Evolutionary conservation across 2,113 vertebrate genomes (phyloP).

Genomic region (Sciurus niger): DNA sequence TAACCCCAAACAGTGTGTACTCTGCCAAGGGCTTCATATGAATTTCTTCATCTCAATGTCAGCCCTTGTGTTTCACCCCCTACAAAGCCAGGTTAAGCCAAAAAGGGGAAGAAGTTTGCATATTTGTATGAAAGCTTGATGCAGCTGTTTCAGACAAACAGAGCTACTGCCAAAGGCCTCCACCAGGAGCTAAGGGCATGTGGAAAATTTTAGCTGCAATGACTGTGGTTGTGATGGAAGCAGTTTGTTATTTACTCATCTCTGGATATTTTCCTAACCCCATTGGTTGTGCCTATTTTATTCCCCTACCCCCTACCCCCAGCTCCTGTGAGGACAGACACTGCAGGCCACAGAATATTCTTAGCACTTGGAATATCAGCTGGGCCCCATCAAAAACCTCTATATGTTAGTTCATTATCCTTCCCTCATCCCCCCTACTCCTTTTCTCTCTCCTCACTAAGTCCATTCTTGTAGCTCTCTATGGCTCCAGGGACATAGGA

Average conservation of each 20-base stretch:
- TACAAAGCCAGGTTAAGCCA: slow-evolving; percentile 71
- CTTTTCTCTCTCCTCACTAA: background rate
- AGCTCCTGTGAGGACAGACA: background rate
- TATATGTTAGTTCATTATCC: slow-evolving; percentile 65
- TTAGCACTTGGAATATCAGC: slow-evolving; percentile 73
- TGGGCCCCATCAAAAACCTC: slow-evolving; percentile 67
- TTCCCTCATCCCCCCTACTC: background rate
- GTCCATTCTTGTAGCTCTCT: background rate
- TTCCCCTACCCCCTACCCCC: background rate
- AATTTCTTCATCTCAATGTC: slow-evolving; percentile 75
- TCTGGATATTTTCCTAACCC: slow-evolving; percentile 75
- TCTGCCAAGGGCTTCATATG: slow-evolving; percentile 67
- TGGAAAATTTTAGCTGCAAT: slow-evolving; percentile 75
- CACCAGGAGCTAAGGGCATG: slow-evolving; percentile 71
- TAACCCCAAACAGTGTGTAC: slow-evolving; percentile 35
- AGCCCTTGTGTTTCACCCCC: slow-evolving; percentile 67
- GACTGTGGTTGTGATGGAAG: slow-evolving; percentile 57
- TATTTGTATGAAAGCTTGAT: slow-evolving; percentile 59
- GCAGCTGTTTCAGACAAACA: slow-evolving; percentile 82
- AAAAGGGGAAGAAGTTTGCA: slow-evolving; percentile 62
- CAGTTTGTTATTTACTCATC: slow-evolving; percentile 76
- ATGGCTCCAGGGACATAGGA: slow-evolving; percentile 29
- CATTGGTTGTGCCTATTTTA: slow-evolving; percentile 44
- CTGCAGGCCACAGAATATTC: slow-evolving; percentile 66
- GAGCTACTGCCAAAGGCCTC: slow-evolving; percentile 71